Evolutionary conservation across 2,797 vertebrate species (phyloP), one percentile per base, ranked within the genome.

Genomic region (Mus minutoides): DNA sequence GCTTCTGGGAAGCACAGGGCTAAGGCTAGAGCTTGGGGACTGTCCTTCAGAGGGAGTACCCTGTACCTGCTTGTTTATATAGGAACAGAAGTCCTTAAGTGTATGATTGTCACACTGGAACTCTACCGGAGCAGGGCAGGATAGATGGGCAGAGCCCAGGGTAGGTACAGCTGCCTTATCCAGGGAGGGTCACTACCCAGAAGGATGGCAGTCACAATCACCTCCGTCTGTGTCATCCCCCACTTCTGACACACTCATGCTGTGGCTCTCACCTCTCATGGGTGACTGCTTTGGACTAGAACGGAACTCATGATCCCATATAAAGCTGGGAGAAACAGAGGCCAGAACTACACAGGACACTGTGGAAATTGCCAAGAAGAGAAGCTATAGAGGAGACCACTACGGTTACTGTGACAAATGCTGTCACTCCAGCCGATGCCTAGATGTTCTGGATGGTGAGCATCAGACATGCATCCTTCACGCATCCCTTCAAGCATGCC

Each of bases 21-120:
- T 89, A 16, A 64, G 83, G 60, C 67, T 56, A 71, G 24, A 37
- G 78, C 40, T 86, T 54, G 6, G 7, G 73, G 56, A n/a, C 22
- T 77, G 56, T 60, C 22, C 58, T 49, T 71, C 6, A 82, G 69
- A 87, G 62, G 56, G 62, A 60, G 79, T 90, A 82, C 64, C 34
- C 21, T n/a, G 49, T 11, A 43, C 11, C 49, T 69, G 29, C 16
- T 95, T 92, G 82, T 60, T 88, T 97, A 49, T 62, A 64, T 89
- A 91, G 78, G 67, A 49, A 26, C 75, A 62, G 86, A 78, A 90
- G 88, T 73, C 37, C 79, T 67, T 26, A 62, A 77, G 21, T 26
- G 73, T 24, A 73, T n/a, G 84, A 64, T 21, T 71, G 16, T 6
- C 37, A 60, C 1, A 1, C 9, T 52, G 64, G 52, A 37, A 56